Conservation (phyloP, 2,797 vertebrate species). For the Monodelphis domestica region DNA sequence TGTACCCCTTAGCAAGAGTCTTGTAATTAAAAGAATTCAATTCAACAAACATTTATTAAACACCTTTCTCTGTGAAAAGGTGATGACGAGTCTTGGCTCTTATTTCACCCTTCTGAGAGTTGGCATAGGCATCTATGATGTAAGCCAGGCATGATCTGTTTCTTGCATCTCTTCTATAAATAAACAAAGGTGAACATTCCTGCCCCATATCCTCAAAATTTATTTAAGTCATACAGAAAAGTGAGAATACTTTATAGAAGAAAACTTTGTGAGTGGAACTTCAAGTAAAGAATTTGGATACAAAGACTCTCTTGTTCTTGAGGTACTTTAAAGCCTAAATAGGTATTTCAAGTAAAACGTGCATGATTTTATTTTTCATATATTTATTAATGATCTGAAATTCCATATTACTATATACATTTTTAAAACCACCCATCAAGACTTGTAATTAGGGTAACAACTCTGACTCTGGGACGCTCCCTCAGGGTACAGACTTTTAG, state of each 20-base stretch:
- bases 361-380: neutral
- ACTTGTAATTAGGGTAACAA: neutral
- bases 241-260: neutral
- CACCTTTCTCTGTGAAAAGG: neutral
- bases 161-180: slow-evolving; percentile 14
- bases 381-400: neutral
- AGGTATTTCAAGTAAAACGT: too few species aligned
- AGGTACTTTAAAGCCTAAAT: neutral
- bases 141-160: neutral
- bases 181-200: slow-evolving; percentile 16
- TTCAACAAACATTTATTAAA: neutral
- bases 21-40: neutral
- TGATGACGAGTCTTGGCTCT: slow-evolving; percentile 47
- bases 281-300: neutral
- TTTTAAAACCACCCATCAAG: neutral
- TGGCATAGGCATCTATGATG: slow-evolving; percentile 2
- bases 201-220: neutral
- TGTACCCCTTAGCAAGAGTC: neutral
- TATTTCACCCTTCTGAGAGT: neutral
- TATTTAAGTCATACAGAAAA: neutral
- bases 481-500: neutral
- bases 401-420: neutral
- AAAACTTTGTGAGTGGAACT: neutral
- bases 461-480: neutral
- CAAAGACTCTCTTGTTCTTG: neutral